Conservation (phyloP, 2,113 vertebrate species). For the Xenopus tropicalis region UCB_Xtro_10.0 CM004448.2:61264001-61264500, state of each 20-base stretch:
- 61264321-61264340: constrained; percentile 50
- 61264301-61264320: constrained; percentile 49
- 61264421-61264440: constrained; percentile 16
- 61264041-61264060: too few relatives aligned
- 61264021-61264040: too few relatives aligned
- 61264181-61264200: constrained; percentile 61
- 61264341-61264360: constrained; percentile 44
- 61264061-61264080: too few relatives aligned
- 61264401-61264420: constrained; percentile 25
- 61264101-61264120: constrained; percentile 53
- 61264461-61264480: too few relatives aligned
- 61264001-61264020: too few relatives aligned
- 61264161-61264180: constrained; percentile 60
- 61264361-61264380: constrained; percentile 56
- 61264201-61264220: constrained; percentile 53
- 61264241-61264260: constrained; percentile 46
- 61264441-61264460: too few relatives aligned
- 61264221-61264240: constrained; percentile 49
- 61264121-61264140: constrained; percentile 62
- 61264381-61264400: constrained; percentile 50
- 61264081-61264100: constrained; percentile 51
- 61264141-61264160: constrained; percentile 53
- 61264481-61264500: too few relatives aligned
- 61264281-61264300: constrained; percentile 47
- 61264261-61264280: constrained; percentile 39